Percentiles rank a stretch among this genome's conserved stretches.
phyloP scores from a whole-genome alignment of 1,140 invertebrate species.

The Reticulitermes speratus region DNA sequence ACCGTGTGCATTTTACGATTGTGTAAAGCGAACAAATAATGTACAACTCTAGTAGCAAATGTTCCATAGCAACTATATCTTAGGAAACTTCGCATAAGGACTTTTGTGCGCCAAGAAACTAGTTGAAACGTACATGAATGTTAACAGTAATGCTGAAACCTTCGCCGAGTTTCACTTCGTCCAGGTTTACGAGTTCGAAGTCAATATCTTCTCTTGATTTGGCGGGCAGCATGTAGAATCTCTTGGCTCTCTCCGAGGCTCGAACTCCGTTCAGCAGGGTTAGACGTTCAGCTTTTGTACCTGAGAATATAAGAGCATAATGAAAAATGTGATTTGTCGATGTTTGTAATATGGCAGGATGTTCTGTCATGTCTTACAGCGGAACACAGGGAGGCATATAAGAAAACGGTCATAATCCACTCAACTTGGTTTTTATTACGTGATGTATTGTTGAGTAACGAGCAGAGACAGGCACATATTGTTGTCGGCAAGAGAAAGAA shows the following conservation, averaged over 20 bases:
- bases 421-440: too few relatives aligned
- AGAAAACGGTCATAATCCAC: too few relatives aligned
- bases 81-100: neutral
- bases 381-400: too few relatives aligned
- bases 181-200: slow-evolving; percentile 67
- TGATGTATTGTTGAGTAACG: too few relatives aligned
- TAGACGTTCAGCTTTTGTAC: slow-evolving; percentile 61
- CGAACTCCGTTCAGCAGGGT: slow-evolving; percentile 67
- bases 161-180: slow-evolving; percentile 66
- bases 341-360: too few relatives aligned
- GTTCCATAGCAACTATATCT: neutral
- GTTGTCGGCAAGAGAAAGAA: too few relatives aligned
- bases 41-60: neutral
- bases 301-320: neutral
- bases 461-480: too few relatives aligned
- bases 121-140: slow-evolving; percentile 49
- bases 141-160: slow-evolving; percentile 64
- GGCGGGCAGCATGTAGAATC: slow-evolving; percentile 61
- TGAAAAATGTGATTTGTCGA: too few relatives aligned
- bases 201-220: slow-evolving; percentile 60
- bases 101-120: neutral
- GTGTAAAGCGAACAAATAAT: too few relatives aligned
- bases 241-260: slow-evolving; percentile 61
- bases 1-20: too few relatives aligned
- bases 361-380: too few relatives aligned